These are phyloP conservation scores for Pomacea canaliculata DNA, from an alignment of 2,888 invertebrate species.

Conservation along the genomic window DNA sequence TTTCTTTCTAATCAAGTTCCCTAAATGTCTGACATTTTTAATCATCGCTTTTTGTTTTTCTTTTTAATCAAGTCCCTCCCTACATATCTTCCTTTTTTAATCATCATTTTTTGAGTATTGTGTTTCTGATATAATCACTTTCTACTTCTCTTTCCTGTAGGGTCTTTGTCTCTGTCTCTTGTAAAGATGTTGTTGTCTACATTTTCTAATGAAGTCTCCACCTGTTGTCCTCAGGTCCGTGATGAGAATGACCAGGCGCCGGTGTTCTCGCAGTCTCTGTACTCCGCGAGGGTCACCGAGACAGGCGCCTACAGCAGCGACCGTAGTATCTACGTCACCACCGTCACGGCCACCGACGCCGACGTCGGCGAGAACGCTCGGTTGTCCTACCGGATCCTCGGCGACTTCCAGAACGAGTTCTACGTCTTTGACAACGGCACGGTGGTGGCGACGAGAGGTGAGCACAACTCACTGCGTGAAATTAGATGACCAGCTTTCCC, in stretches of 20 bases:
- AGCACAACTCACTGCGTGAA: not conserved
- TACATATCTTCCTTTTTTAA: no score
- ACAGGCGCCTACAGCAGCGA: conserved; percentile 3
- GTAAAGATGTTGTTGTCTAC: not conserved
- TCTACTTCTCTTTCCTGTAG: no score
- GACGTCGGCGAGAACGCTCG: conserved; percentile 90
- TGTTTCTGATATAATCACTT: no score
- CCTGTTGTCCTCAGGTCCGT: conserved; percentile 69
- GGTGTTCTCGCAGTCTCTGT: conserved; percentile 40
- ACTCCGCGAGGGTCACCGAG: conserved; percentile 21
- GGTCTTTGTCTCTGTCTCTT: no score
- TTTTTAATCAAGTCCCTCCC: no score
- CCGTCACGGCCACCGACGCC: conserved; percentile 86
- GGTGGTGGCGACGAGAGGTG: conserved; percentile 11
- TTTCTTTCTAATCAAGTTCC: no score
- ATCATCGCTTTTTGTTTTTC: no score
- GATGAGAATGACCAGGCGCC: conserved; percentile 66
- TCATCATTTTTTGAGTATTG: no score
- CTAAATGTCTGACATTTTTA: no score
- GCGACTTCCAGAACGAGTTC: conserved; percentile 12
- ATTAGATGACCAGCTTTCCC: no score
- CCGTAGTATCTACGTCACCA: conserved; percentile 73
- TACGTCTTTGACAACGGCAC: conserved; percentile 13
- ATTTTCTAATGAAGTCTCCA: not conserved
- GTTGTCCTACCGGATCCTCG: conserved; percentile 10